Evolutionary conservation across 1,140 invertebrate species (phyloP), one percentile per base, ranked within the genome.

Genomic region (Drosophila funebris): DNA sequence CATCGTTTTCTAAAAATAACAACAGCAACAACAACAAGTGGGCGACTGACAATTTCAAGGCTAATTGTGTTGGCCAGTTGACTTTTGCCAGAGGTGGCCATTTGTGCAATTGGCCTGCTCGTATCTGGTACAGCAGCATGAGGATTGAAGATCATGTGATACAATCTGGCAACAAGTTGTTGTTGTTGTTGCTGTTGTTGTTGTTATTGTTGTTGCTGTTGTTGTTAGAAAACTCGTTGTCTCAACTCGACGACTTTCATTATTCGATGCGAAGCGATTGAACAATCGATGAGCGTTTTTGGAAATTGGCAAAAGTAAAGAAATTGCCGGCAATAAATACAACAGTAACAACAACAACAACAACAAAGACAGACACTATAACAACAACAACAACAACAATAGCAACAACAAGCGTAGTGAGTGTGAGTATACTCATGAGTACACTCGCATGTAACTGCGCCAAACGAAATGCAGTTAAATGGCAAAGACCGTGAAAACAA

Each of bases 181-280:
- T 39, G 41, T 46, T 7, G 7, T 48, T 52, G 24, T 39, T 52
- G 36, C 22, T 53, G 37, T 20, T 70, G 57, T 41, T 50, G 18
- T 39, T n/a, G 13, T 43, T 24, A 27, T 43, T 16, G 18, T 56
- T 50, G 33, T 39, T 57, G 44, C 22, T 53, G 37, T 20, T 70
- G 58, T 33, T 52, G 36, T 77, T 73, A 64, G 50, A 83, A 82
- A 82, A 78, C 78, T 62, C 14, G 79, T 62, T 76, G 46, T 14
- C 48, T 33, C 52, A 41, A n/a, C n/a, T n/a, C 43, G 18, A 63
- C 68, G 37, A 78, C 78, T 82, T 82, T 82, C 79, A 82, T 82
- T 82, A 82, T 75, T 82, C 54, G 68, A 9, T 36, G 31, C 31
- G 18, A 37, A 20, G 8, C 61, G 56, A 76, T 81, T 82, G 78